phyloP scores from a whole-genome alignment of 2,797 vertebrate species.

The Protosalanx chinensis region DNA sequence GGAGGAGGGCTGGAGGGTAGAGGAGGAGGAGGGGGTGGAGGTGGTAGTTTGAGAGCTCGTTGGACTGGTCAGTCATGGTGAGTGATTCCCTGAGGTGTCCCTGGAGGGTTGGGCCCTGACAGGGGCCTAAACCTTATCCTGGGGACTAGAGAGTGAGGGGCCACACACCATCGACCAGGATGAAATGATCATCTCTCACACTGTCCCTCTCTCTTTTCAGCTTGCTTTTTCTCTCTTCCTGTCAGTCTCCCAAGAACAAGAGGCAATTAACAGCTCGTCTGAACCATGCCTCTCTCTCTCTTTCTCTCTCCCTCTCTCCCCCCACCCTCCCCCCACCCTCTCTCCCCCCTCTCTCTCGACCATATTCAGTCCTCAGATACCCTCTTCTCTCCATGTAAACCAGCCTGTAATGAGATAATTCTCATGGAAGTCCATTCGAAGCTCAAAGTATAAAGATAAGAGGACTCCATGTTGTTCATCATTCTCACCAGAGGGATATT shows the following conservation, averaged over 20 bases:
- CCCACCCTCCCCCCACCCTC: too few species aligned
- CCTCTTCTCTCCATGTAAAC: too few species aligned
- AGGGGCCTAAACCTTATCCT: neutral
- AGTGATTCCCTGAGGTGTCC: conserved; percentile 33
- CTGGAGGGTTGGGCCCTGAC: conserved; percentile 18
- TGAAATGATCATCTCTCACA: neutral
- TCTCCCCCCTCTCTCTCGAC: neutral
- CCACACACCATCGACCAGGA: neutral
- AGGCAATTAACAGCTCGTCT: too few species aligned
- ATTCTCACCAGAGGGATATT: neutral
- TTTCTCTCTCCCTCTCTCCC: neutral
- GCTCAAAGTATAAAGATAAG: neutral
- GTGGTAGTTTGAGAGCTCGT: conserved; percentile 31
- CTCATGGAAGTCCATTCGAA: neutral
- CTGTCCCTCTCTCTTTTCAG: neutral
- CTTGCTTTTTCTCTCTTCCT: neutral
- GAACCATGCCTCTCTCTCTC: neutral
- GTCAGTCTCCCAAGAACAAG: neutral
- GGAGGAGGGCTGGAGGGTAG: conserved; percentile 3
- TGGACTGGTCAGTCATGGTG: conserved; percentile 34
- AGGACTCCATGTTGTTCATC: neutral
- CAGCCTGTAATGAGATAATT: too few species aligned
- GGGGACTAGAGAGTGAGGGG: neutral
- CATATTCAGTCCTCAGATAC: neutral
- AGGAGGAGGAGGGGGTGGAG: conserved; percentile 13